These are phyloP conservation scores for Pantherophis vulpinus DNA, from an alignment of 2,797 vertebrate species.

Conservation along the genomic window DNA sequence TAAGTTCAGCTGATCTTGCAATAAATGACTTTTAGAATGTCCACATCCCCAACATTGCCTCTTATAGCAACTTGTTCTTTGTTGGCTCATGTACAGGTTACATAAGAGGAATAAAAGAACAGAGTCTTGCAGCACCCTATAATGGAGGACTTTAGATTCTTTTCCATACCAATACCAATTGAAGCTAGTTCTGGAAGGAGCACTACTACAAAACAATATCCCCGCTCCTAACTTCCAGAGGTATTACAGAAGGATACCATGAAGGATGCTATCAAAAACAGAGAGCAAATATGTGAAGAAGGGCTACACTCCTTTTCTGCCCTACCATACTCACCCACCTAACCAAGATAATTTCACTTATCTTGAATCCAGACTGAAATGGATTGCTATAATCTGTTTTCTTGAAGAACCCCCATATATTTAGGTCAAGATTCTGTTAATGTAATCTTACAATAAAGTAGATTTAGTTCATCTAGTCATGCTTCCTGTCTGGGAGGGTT, in stretches of 20 bases:
- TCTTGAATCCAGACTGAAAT: neutral
- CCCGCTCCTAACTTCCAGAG: neutral
- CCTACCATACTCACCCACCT: neutral
- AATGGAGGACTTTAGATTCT: neutral
- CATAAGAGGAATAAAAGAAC: neutral
- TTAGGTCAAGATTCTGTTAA: neutral
- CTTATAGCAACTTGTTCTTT: neutral
- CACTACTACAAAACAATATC: neutral
- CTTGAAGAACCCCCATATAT: neutral
- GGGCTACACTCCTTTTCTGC: neutral
- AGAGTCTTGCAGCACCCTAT: neutral
- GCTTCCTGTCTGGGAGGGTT: neutral
- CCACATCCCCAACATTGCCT: neutral
- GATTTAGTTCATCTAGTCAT: neutral
- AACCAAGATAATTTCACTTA: neutral
- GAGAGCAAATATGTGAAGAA: neutral
- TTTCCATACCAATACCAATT: neutral
- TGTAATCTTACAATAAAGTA: neutral
- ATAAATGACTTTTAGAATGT: neutral
- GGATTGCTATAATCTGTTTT: neutral
- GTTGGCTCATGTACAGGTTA: neutral
- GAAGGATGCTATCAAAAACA: neutral
- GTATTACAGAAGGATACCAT: neutral
- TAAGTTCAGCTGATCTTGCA: neutral
- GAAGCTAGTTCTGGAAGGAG: neutral